Conservation (phyloP, 2,113 vertebrate genomes). For the Pteropus alecto region DNA sequence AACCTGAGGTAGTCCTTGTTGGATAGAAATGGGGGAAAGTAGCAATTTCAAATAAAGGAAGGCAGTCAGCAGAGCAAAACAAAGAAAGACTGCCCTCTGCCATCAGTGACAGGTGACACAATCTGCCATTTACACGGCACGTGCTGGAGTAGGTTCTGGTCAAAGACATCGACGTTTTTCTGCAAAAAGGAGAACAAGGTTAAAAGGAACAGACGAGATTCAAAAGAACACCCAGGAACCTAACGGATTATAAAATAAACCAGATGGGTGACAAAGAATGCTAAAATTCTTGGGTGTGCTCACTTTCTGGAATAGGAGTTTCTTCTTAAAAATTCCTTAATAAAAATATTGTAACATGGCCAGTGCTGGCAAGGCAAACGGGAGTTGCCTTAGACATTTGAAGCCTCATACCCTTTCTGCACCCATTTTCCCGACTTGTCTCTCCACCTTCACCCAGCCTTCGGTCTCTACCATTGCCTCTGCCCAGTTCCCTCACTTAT, state of each 20-base stretch:
- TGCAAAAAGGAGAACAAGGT: no score
- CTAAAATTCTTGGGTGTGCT: background rate
- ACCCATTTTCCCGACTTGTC: background rate
- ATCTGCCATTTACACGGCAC: rapidly evolving
- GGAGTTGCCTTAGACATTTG: background rate
- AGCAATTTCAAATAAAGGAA: background rate
- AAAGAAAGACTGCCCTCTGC: background rate
- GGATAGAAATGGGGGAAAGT: background rate
- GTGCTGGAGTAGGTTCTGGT: background rate
- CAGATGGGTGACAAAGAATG: background rate
- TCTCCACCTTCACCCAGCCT: background rate
- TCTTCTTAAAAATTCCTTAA: background rate
- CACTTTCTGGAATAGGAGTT: background rate
- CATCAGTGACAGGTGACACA: rapidly evolving
- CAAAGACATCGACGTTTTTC: background rate
- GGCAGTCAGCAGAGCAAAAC: no score
- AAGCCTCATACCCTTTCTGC: background rate
- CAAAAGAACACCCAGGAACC: background rate
- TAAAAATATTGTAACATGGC: background rate
- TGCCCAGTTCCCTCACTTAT: background rate
- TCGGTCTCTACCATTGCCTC: no score
- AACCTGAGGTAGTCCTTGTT: background rate
- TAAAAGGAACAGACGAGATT: no score
- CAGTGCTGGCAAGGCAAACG: background rate
- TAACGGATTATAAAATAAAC: background rate